Evolutionary conservation across 92 coral and sea anemone species (phyloP), one percentile per base, ranked within the genome.

Genomic region (Bergia sp.): DNA sequence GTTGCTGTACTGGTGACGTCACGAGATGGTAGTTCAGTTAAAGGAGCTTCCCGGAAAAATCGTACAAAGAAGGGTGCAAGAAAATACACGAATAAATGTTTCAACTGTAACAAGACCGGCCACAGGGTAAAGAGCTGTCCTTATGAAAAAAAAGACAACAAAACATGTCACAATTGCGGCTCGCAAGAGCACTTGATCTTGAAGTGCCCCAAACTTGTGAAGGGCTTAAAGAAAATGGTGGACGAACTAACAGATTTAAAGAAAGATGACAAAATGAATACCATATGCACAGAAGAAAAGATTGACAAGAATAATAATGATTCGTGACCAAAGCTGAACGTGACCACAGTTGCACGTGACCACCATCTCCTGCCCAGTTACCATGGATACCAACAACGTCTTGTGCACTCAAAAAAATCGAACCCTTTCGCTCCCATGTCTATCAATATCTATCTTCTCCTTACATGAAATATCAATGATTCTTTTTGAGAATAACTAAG

Each of bases 31-130:
- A 98, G 94, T 41, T 79, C 96, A 61, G 91, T 95, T 43, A 90
- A 83, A 77, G 93, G 98, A 55, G 86, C 91, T 69, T 92, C 98
- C 12, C 93, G 96, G 37, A 95, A 95, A 80, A 89, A 91, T 86
- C 95, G 98, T 29, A 89, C 87, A 12, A 96, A 93, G 82, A 96
- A 97, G 85, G 98, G 98, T 89, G 99, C 99, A 40, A 95, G 98
- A 44, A 96, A 96, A 80, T 94, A 91, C 91, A 96, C 98, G n/a
- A 90, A 94, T 65, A 92, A 92, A 21, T 96, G 99, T 55, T 97
- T 90, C 90, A 97, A 97, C 93, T 97, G 99, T 86, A 95, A 96
- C 82, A 91, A 90, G 40, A 74, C 86, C 49, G 99, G 98, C 10
- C 99, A 97, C 73, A 91, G 96, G 11, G 94, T 94, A 82, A 94